A percentile compares a stretch with the other conserved stretches of the same genome.
Evolutionary conservation across 1,140 invertebrate species (phyloP).

Genomic region (Saccostrea cuccullata): DNA sequence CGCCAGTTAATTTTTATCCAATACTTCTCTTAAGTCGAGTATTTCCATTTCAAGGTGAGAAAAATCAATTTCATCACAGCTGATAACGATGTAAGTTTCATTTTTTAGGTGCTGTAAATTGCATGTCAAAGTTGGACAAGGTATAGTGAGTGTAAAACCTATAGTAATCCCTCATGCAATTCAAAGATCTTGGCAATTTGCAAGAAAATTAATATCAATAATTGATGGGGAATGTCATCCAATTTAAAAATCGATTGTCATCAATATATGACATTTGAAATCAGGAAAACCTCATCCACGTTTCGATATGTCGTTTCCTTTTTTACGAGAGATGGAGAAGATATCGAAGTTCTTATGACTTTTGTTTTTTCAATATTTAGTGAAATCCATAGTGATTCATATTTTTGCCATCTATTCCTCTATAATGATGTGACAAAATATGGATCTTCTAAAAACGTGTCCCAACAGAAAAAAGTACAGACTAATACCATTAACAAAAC

Average conservation of each 20-base stretch:
- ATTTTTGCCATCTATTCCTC: too few relatives aligned
- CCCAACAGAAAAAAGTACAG: too few relatives aligned
- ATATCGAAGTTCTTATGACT: too few relatives aligned
- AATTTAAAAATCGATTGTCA: constrained; percentile 8
- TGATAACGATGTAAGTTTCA: constrained; percentile 14
- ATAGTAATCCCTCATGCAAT: background rate
- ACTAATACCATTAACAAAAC: too few relatives aligned
- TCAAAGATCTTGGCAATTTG: background rate
- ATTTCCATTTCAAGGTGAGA: background rate
- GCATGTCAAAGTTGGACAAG: background rate
- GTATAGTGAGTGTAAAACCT: background rate
- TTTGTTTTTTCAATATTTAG: too few relatives aligned
- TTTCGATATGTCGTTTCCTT: too few relatives aligned
- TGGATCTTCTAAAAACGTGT: too few relatives aligned
- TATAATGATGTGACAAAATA: too few relatives aligned
- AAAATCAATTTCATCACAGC: background rate
- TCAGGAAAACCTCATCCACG: background rate
- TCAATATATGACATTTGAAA: constrained; percentile 3
- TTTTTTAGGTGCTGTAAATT: background rate
- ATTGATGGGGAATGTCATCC: background rate
- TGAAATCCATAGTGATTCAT: too few relatives aligned
- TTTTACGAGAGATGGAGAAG: too few relatives aligned
- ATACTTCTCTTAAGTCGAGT: background rate
- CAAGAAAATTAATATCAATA: background rate
- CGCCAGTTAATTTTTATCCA: background rate